phyloP scores from a whole-genome alignment of 2,888 invertebrate species.

The Emesis furor region DNA sequence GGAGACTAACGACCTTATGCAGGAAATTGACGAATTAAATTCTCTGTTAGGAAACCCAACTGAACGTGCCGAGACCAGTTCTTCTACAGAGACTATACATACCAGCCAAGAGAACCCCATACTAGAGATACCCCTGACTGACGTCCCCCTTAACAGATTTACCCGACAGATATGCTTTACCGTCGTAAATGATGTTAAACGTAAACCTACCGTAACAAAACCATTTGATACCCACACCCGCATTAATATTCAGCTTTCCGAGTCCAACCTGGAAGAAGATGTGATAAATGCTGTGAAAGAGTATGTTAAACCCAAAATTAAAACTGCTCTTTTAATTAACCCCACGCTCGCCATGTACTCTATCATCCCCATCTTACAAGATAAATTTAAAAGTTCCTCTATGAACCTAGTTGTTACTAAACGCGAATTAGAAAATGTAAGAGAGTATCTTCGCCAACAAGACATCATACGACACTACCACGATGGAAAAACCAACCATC shows the following conservation, averaged over 20 bases:
- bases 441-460: neutral
- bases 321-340: conserved; percentile 9
- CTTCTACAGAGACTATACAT: conserved; percentile 31
- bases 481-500: too few relatives aligned
- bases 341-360: neutral
- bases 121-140: conserved; percentile 24
- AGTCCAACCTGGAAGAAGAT: too few relatives aligned
- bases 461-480: too few relatives aligned
- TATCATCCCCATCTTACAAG: neutral
- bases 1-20: neutral
- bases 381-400: neutral
- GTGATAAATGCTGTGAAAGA: conserved; percentile 6
- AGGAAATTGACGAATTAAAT: neutral
- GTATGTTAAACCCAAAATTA: conserved; percentile 10
- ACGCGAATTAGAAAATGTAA: neutral
- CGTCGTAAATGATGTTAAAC: neutral
- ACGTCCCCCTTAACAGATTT: neutral
- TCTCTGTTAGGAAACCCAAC: neutral
- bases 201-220: neutral
- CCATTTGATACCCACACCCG: neutral
- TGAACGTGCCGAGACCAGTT: neutral
- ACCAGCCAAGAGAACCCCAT: conserved; percentile 44
- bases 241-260: too few relatives aligned
- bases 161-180: neutral
- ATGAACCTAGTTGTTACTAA: neutral